Evolutionary conservation across 2,113 vertebrate genomes (phyloP), one percentile per base, ranked within the genome.

Genomic region (Egretta garzetta): DNA sequence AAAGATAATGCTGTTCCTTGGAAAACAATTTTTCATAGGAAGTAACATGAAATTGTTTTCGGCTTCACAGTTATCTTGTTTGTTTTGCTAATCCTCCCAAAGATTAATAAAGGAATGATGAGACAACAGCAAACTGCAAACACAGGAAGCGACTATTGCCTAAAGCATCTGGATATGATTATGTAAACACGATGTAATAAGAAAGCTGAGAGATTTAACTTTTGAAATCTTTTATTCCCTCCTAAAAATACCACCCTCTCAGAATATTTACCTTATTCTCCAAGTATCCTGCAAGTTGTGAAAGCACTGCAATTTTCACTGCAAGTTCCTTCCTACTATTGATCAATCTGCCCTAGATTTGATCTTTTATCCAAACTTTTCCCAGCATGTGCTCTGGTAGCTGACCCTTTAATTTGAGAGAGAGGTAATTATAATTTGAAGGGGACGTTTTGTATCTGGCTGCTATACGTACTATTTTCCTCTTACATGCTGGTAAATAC

Each of bases 81-180:
- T 96, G 67, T 83, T 97, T 96, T 97, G 73, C 80, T 97, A 95
- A 92, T 93, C 92, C 90, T 94, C 80, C 93, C 67, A 39, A 87
- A 94, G 91, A 95, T 95, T 97, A 97, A 97, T 95, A 96, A 95
- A 95, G 92, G 91, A 96, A 95, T 90, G 94, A 96, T 89, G 87
- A 96, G 88, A 95, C 86, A 96, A 96, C 90, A 91, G 86, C 80
- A 70, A 89, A 90, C 64, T 88, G 88, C 96, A 95, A 96, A 94
- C 93, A 96, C 94, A 97, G 97, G 95, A 97, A 97, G 88, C 63
- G 0, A 88, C 74, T 92, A 92, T 82, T 95, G 94, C 96, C 93
- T 95, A 81, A 96, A 96, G 95, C 95, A 96, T 97, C 96, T 97
- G 94, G 96, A 96, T 96, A 91, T 82, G 86, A 91, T 96, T 97